Base-by-base conservation (phyloP, 2,797 vertebrate genomes). In the Gouania willdenowi region DNA sequence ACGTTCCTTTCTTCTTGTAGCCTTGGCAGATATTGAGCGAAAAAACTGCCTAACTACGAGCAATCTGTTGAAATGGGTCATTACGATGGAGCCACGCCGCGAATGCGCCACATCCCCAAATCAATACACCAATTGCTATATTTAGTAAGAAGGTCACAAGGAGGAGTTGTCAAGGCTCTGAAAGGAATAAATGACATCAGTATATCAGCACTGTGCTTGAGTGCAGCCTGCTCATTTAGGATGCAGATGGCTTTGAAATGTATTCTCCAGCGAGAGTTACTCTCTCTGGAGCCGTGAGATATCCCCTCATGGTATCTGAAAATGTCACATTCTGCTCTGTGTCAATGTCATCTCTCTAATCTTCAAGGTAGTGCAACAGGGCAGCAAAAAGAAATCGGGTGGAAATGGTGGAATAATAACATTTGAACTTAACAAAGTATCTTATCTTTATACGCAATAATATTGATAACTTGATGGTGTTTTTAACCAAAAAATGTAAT, bases 11-110 rank as follows among this genome's bases (percentile, higher is more conserved):
- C n/a, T n/a, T n/a, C n/a, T n/a, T n/a, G n/a, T n/a, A n/a, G n/a
- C n/a, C n/a, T n/a, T n/a, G n/a, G n/a, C n/a, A n/a, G n/a, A n/a
- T n/a, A n/a, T 30, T 6, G 32, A 17, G 16, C 20, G 18, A 8
- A 36, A 33, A 59, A 47, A 45, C 42, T 16, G 66, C 55, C 56
- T 67, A 58, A 72, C 68, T 48, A 57, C 65, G 69, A 71, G 65
- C 67, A 79, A 83, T 83, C 71, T 72, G 69, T 69, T 77, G 73
- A 89, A 88, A 86, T 86, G 77, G 86, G 82, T 85, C 84, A 81
- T 80, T 77, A 75, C 70, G 77, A 67, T 35, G 46, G 68, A 79
- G 79, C 69, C 78, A 71, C 57, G 82, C 85, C 80, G 81, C 64
- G 75, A 83, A 80, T 77, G 66, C 59, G 46, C 66, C 41, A 26